Evolutionary conservation across 2,888 invertebrate species (phyloP).

Genomic region (Trachelus troglodyta): DNA sequence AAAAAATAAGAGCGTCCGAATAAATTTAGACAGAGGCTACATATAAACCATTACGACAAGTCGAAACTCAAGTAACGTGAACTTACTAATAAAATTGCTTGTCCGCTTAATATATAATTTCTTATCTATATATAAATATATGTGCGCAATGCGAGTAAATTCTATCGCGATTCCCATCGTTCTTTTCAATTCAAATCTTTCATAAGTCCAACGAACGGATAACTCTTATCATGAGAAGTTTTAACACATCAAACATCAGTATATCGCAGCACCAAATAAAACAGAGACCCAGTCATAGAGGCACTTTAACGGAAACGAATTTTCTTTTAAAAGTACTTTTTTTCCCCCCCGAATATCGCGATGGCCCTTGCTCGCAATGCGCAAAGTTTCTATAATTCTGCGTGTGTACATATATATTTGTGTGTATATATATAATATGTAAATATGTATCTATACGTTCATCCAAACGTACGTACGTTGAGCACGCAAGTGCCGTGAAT

Average conservation of each 20-base stretch:
- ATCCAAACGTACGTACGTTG: neutral
- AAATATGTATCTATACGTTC: slow-evolving; percentile 4
- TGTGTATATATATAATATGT: neutral
- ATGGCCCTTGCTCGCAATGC: neutral
- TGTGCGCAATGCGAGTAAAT: neutral
- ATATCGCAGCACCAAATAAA: neutral
- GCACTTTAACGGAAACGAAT: neutral
- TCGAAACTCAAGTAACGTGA: slow-evolving; percentile 35
- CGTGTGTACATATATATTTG: neutral
- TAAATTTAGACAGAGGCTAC: slow-evolving; percentile 40
- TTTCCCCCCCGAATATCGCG: no score
- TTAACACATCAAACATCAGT: neutral
- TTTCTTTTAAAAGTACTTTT: neutral
- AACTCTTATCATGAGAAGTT: neutral
- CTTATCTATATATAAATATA: slow-evolving; percentile 22
- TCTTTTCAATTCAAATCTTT: neutral
- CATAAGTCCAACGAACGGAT: neutral
- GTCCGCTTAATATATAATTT: slow-evolving; percentile 26
- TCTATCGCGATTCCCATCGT: neutral
- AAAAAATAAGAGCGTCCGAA: slow-evolving; percentile 15
- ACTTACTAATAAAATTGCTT: slow-evolving; percentile 36
- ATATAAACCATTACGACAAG: slow-evolving; percentile 34
- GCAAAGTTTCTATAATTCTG: neutral
- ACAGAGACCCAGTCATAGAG: neutral
- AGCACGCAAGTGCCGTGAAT: neutral